A percentile compares a stretch with the other conserved stretches of the same genome.
These are phyloP conservation scores for Stegophylla sp. DNA, from an alignment of 2,888 invertebrate species.

Conservation along the genomic window DNA sequence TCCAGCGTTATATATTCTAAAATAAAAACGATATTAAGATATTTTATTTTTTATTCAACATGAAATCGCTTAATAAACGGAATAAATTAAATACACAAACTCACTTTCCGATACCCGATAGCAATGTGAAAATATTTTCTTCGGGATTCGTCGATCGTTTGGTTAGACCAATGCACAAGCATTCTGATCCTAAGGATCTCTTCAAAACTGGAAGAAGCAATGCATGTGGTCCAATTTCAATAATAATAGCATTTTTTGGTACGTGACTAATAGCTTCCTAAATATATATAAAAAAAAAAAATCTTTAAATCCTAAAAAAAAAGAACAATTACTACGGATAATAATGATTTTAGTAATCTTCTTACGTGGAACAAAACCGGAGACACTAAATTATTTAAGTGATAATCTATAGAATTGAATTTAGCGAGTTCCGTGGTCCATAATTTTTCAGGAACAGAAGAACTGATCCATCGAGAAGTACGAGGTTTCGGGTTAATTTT, in stretches of 20 bases:
- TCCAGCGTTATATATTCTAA: conserved; percentile 80
- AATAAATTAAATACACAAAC: too few relatives aligned
- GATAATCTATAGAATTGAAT: conserved; percentile 88
- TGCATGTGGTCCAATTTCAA: conserved; percentile 95
- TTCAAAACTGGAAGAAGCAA: conserved; percentile 92
- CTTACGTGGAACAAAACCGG: conserved; percentile 71
- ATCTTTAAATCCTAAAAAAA: neutral
- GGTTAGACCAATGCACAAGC: conserved; percentile 70
- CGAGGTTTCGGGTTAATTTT: conserved; percentile 82
- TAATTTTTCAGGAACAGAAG: conserved; percentile 84
- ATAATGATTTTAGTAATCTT: neutral
- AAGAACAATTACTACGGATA: neutral
- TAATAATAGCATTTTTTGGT: conserved; percentile 84
- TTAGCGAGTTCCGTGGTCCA: conserved; percentile 82
- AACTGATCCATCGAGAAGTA: conserved; percentile 85
- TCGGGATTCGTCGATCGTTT: conserved; percentile 70
- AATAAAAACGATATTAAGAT: neutral
- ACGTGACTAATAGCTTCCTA: conserved; percentile 74
- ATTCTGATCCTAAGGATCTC: conserved; percentile 70
- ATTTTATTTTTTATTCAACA: too few relatives aligned
- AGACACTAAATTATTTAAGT: conserved; percentile 92
- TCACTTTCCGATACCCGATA: conserved; percentile 66
- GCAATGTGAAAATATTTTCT: conserved; percentile 65
- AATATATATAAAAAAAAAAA: neutral
- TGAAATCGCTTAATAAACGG: too few relatives aligned